These are phyloP conservation scores for Nasonovia ribisnigri DNA, from an alignment of 2,888 invertebrate species.

Conservation along the genomic window DNA sequence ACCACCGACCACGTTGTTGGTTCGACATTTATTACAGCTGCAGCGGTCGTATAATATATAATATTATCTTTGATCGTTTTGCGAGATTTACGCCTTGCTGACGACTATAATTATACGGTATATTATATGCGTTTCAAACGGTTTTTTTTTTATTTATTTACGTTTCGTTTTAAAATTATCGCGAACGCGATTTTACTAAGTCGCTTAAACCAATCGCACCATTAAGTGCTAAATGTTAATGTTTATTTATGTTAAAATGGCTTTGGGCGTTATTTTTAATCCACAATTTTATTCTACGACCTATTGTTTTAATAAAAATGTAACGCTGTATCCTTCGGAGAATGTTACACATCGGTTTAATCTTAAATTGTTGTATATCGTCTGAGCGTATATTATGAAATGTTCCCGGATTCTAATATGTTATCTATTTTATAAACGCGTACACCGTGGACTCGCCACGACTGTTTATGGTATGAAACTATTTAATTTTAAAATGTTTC, in stretches of 20 bases:
- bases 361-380: neutral
- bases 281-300: neutral
- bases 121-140: neutral
- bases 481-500: slow-evolving; percentile 27
- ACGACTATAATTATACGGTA: neutral
- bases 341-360: neutral
- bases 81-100: neutral
- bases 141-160: slow-evolving; percentile 1
- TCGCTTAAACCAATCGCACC: slow-evolving; percentile 23
- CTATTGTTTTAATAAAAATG: slow-evolving; percentile 12
- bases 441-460: neutral
- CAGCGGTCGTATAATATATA: neutral
- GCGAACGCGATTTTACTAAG: neutral
- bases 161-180: neutral
- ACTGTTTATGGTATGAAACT: slow-evolving; percentile 14
- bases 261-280: slow-evolving; percentile 15
- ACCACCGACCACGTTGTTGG: neutral
- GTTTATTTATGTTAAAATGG: slow-evolving; percentile 39
- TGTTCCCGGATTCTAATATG: neutral
- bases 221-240: slow-evolving; percentile 13
- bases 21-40: neutral
- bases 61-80: neutral
- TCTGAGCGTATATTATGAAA: neutral
- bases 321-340: neutral
- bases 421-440: slow-evolving; percentile 30